Evolutionary conservation across 1,140 invertebrate species (phyloP), one percentile per base, ranked within the genome.

Genomic region (Venturia canescens): DNA sequence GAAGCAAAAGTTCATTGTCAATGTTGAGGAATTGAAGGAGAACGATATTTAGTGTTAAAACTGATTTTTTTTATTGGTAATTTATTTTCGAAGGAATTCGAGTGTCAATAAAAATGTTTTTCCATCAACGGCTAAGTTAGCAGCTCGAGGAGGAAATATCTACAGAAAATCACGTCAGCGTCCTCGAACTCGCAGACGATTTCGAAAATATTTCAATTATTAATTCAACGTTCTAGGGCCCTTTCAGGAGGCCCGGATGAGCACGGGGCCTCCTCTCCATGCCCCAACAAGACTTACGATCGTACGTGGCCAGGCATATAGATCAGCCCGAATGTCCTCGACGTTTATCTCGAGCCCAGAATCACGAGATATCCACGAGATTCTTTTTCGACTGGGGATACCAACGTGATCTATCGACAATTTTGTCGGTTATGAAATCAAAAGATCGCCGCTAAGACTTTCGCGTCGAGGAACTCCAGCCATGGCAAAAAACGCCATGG

Each of bases 401-500:
- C 69, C 79, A n/a, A n/a, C n/a, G 83, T 83, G 83, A 84, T 85
- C 82, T 83, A 85, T 85, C 74, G 80, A 80, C 82, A 48, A 79
- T 82, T 66, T 66, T 26, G 21, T 26, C 4, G 23, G 21, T 15
- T 66, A 11, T 29, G 27, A 15, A 66, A n/a, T 23, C 60, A 84
- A 83, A 83, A 82, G 81, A 72, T 75, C 53, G 80, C 80, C 82
- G 79, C 70, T 26, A 72, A 23, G n/a, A 79, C 78, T 18, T 82
- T 69, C 29, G 60, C 34, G 53, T 48, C 23, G n/a, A 26, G 48
- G n/a, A 79, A 48, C 0, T 23, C 15, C 21, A 70, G n/a, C 53
- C n/a, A 57, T 57, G 21, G 9, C 69, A 53, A 78, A 71, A 53
- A 63, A 26, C n/a, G 38, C 31, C 21, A 38, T 31, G 70, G 48